These are phyloP conservation scores for Dolichallabes microphthalmus DNA, from an alignment of 2,113 vertebrate species.

Conservation along the genomic window DNA sequence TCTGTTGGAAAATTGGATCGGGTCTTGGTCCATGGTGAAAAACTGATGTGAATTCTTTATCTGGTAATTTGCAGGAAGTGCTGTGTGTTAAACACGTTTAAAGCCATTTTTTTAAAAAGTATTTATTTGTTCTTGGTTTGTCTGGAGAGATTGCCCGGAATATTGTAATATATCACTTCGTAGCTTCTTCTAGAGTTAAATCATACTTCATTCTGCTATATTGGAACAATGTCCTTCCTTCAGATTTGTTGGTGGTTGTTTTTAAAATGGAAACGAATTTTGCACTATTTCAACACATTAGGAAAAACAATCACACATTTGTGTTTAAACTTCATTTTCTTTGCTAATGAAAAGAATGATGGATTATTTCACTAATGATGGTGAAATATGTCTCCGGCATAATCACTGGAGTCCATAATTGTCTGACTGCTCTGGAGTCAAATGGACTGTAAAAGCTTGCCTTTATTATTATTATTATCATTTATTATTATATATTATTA, in stretches of 20 bases:
- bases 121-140: conserved; percentile 7
- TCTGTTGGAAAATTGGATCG: conserved; percentile 54
- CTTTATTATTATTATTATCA: background rate
- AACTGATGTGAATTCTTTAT: conserved; percentile 41
- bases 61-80: conserved; percentile 7
- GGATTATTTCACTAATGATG: too few species aligned
- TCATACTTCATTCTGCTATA: background rate
- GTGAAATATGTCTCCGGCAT: conserved; percentile 43
- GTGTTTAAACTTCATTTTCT: conserved; percentile 15
- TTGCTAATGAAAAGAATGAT: too few species aligned
- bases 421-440: conserved; percentile 16
- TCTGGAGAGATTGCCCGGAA: background rate
- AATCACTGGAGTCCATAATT: conserved; percentile 40
- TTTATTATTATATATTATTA: background rate
- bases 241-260: background rate
- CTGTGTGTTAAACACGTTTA: conserved; percentile 41
- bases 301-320: conserved; percentile 10
- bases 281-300: conserved; percentile 25
- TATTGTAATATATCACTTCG: background rate
- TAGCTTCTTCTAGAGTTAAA: background rate
- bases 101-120: background rate
- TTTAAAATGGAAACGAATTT: conserved; percentile 31
- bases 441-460: background rate
- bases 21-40: conserved; percentile 43
- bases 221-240: background rate